Evolutionary conservation across 2,888 invertebrate species (phyloP).

Genomic region (Hypolimnas misippus): DNA sequence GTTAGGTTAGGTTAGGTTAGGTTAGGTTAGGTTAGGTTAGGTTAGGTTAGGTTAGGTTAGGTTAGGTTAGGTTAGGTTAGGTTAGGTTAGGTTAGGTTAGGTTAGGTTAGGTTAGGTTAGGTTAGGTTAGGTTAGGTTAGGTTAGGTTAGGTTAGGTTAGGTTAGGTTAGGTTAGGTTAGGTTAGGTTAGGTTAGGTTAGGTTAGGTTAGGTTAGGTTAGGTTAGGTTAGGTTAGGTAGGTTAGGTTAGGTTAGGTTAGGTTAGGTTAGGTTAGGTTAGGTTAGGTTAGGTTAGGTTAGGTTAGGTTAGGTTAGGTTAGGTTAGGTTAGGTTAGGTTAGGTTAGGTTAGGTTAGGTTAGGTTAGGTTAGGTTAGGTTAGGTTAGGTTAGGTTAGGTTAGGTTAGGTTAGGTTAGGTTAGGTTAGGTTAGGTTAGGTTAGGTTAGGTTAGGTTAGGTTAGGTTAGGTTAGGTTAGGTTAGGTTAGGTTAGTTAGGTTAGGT

Average conservation of each 20-base stretch:
- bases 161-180: too few species aligned
- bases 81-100: slow-evolving; percentile 10
- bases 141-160: too few species aligned
- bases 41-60: slow-evolving; percentile 2
- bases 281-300: slow-evolving; percentile 10
- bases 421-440: slow-evolving; percentile 10
- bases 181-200: too few species aligned
- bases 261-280: slow-evolving; percentile 10
- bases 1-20: slow-evolving; percentile 19
- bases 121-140: too few species aligned
- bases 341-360: slow-evolving; percentile 10
- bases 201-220: too few species aligned
- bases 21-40: slow-evolving; percentile 12
- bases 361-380: slow-evolving; percentile 10
- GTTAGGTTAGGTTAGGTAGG: too few species aligned
- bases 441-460: slow-evolving; percentile 9
- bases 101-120: slow-evolving; percentile 1
- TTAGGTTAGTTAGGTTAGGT: slow-evolving; percentile 10
- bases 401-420: slow-evolving; percentile 10
- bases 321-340: slow-evolving; percentile 8
- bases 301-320: slow-evolving; percentile 10
- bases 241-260: slow-evolving; percentile 5
- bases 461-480: slow-evolving; percentile 8
- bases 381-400: slow-evolving; percentile 10
- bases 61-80: not conserved